Conservation (phyloP, 2,113 vertebrate species). For the Phyllostomus discolor region DNA sequence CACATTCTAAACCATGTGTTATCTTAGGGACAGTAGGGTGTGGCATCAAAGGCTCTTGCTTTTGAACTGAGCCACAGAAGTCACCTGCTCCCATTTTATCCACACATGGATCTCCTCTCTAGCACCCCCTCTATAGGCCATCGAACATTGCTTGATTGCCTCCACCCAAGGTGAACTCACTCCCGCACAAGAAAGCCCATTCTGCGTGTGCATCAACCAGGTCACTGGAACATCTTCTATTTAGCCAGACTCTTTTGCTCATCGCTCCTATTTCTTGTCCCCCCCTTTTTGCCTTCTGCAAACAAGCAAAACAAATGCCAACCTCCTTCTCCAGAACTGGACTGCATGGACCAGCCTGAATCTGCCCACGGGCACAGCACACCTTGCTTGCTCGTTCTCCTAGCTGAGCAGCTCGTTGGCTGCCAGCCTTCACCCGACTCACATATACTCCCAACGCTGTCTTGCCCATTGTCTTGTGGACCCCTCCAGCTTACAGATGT, state of each 20-base stretch:
- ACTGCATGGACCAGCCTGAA: rapidly evolving
- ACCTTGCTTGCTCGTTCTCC: neutral
- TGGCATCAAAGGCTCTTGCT: neutral
- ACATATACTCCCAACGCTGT: neutral
- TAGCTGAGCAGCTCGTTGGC: neutral
- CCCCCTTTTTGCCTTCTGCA: neutral
- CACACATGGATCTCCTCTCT: neutral
- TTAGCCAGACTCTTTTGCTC: neutral
- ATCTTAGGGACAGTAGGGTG: neutral
- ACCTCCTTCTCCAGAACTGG: neutral
- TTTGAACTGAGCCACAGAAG: neutral
- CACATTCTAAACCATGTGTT: neutral
- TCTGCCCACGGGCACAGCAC: neutral
- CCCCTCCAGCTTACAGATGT: neutral
- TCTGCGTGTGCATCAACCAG: neutral
- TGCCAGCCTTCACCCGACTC: neutral
- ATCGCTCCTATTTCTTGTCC: neutral
- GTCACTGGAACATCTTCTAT: neutral
- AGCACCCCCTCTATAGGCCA: neutral
- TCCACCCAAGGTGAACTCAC: neutral
- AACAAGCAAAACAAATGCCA: neutral
- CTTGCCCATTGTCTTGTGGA: neutral
- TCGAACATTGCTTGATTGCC: neutral
- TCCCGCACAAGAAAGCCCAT: neutral
- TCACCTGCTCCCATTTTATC: neutral